Evolutionary conservation across 1,140 invertebrate genomes (phyloP).

Genomic region (Tetramorium parvispinum): DNA sequence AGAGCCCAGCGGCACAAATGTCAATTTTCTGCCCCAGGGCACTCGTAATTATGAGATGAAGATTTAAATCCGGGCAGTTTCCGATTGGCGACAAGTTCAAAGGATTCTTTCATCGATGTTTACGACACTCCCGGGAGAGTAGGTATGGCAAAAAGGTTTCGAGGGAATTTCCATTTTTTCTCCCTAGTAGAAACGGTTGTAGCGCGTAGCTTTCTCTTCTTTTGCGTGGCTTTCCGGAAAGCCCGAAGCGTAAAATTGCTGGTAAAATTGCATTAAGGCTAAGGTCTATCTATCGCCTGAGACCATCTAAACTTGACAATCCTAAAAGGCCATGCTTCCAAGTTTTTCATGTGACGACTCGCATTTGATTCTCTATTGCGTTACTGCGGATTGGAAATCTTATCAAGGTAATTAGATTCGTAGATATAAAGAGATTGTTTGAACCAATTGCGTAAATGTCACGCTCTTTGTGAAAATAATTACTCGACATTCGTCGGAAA

Average conservation of each 20-base stretch:
- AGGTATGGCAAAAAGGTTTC: conserved; percentile 42
- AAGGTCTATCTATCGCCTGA: conserved; percentile 68
- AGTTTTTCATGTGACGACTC: conserved; percentile 4
- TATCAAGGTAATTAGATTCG: conserved; percentile 13
- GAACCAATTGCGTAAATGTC: conserved; percentile 1
- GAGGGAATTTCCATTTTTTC: conserved; percentile 69
- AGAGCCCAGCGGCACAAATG: conserved; percentile 41
- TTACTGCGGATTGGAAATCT: background rate
- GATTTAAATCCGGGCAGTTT: conserved; percentile 64
- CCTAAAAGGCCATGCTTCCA: background rate
- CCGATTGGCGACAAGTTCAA: conserved; percentile 69
- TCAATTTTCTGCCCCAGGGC: conserved; percentile 64
- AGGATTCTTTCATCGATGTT: conserved; percentile 66
- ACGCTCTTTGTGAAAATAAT: conserved; percentile 31
- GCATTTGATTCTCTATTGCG: background rate
- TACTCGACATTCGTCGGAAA: conserved; percentile 12
- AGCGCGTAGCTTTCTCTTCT: conserved; percentile 20
- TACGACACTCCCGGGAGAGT: conserved; percentile 55
- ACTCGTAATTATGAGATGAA: conserved; percentile 69
- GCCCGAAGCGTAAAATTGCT: conserved; percentile 79
- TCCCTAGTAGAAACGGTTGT: conserved; percentile 40
- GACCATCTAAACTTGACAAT: conserved; percentile 21
- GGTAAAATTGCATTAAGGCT: conserved; percentile 75
- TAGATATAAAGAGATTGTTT: background rate
- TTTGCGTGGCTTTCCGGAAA: conserved; percentile 67